Base-by-base conservation (phyloP, 2,797 vertebrate species). In the Enteromius thamalakanensis region DNA sequence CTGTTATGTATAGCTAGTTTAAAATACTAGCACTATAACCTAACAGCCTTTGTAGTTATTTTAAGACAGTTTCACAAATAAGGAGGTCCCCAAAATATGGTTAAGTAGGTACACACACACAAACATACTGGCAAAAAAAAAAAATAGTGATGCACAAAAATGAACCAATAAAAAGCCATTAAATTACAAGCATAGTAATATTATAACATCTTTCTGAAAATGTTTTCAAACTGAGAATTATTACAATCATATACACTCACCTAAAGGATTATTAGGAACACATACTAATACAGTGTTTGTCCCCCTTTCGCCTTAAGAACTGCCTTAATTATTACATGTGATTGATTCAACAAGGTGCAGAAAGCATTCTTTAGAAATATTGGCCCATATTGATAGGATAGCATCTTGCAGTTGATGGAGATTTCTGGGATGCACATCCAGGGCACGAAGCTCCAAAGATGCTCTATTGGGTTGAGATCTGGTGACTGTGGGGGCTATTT, bases 91-190 rank as follows among this genome's bases (percentile, higher is more conserved):
- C 34, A 12, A 40, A 40, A 67, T 0, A 12, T 11, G 4, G 9
- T 37, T 67, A 4, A 10, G 4, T 21, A 68, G 65, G 34, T 12
- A 23, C 14, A 60, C 21, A 23, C 49, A 51, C 12, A 19, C 32
- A 34, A 3, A 34, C 37, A 60, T 3, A 26, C 4, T 37, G n/a
- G 83, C 86, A 84, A 26, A 42, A 10, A 42, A 42, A 40, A 40
- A 37, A 23, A 26, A 21, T 45, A 14, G 14, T 60, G 14, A 62
- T 23, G 5, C 15, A 12, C 17, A 60, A 45, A 29, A 14, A 14
- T 69, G 14, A 75, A 65, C 1, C 23, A 14, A 75, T 10, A 60
- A 21, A 3, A 76, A 17, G 11, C 34, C 14, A 72, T 37, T 2
- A 21, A 47, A 40, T 32, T 15, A 3, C 55, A 55, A 55, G 53